Evolutionary conservation across 2,888 invertebrate genomes (phyloP).

Genomic region (Chaetoderma sp.): DNA sequence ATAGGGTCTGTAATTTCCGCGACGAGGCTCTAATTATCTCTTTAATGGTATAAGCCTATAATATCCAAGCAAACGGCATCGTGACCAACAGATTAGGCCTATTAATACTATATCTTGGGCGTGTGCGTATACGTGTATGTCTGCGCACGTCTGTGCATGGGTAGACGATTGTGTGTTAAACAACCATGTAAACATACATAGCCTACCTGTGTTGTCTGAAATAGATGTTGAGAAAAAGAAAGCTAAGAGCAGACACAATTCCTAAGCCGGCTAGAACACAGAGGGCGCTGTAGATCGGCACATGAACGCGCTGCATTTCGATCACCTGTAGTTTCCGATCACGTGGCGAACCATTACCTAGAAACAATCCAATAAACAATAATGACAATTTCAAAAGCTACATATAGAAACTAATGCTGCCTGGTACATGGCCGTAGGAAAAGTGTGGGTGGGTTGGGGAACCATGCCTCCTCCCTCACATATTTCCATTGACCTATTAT

Average conservation of each 20-base stretch:
- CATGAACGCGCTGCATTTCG: conserved; percentile 91
- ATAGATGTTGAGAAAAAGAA: conserved; percentile 93
- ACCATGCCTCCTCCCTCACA: no score
- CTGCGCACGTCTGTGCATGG: no score
- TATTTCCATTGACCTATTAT: no score
- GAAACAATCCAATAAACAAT: no score
- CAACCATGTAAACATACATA: not conserved
- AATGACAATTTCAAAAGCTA: conserved; percentile 73
- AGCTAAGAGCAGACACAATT: conserved; percentile 90
- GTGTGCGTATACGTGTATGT: not conserved
- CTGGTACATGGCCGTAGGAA: no score
- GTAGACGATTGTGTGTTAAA: no score
- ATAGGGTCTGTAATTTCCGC: no score
- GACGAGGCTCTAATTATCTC: no score
- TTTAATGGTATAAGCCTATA: no score
- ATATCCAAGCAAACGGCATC: no score
- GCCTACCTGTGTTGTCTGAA: conserved; percentile 91
- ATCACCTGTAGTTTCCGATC: conserved; percentile 90
- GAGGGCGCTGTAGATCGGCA: conserved; percentile 90
- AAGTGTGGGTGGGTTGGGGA: no score
- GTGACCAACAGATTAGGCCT: no score
- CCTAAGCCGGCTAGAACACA: conserved; percentile 90
- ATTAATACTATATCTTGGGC: not conserved
- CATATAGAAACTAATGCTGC: not conserved
- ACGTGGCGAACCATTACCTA: conserved; percentile 81